Evolutionary conservation across 2,113 vertebrate genomes (phyloP).

Genomic region (Paratilapia polleni): DNA sequence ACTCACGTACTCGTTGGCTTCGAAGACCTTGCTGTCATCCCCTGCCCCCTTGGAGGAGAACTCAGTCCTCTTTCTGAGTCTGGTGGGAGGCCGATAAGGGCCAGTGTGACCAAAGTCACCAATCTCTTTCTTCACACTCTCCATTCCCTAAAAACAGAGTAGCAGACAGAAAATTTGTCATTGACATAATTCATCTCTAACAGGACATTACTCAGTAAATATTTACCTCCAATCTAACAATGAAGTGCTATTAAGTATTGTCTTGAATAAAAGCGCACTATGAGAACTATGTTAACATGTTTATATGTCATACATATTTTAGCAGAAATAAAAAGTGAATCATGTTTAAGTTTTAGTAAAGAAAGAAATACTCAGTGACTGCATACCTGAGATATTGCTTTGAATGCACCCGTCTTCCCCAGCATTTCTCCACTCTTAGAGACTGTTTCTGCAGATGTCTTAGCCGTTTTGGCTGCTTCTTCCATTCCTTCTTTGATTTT

Average conservation of each 20-base stretch:
- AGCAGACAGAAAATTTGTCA: not conserved
- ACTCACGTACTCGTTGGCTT: constrained; percentile 90
- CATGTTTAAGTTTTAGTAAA: not conserved
- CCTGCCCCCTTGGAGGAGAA: constrained; percentile 84
- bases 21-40: constrained; percentile 85
- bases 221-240: not conserved
- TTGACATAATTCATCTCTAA: not conserved
- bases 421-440: constrained; percentile 90
- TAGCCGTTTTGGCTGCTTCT: constrained; percentile 91
- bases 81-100: constrained; percentile 87
- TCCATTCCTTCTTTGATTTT: constrained; percentile 94
- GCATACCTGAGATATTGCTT: constrained; percentile 90
- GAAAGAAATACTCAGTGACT: not conserved
- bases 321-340: not conserved
- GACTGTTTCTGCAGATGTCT: constrained; percentile 89
- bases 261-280: not conserved
- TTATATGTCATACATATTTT: not conserved
- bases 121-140: constrained; percentile 92
- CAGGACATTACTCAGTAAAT: not conserved
- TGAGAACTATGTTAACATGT: not conserved
- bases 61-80: constrained; percentile 90
- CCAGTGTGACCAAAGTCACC: constrained; percentile 89
- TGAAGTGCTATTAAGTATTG: not conserved
- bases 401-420: constrained; percentile 90
- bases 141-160: constrained; percentile 85